Evolutionary conservation across 1,140 invertebrate species (phyloP), one percentile per base, ranked within the genome.

Genomic region (Zaprionus ornatus): DNA sequence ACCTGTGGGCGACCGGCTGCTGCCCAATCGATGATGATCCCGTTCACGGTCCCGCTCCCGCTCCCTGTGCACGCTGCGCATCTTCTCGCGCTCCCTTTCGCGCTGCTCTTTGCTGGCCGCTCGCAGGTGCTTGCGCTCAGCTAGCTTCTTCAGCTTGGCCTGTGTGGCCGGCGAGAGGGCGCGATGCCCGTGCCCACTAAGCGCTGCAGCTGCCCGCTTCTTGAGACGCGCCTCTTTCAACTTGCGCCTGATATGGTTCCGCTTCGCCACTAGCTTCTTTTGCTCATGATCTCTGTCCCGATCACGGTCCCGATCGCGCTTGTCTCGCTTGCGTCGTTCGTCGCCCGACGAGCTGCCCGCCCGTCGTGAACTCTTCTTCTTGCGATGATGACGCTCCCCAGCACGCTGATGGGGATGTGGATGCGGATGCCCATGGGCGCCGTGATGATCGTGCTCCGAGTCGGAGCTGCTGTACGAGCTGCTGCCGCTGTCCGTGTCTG

Each of bases 201-300:
- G 19, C 1, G 83, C 87, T 19, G 83, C 87, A 1, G 90, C 90
- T 0, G 91, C 90, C 0, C 88, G 76, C 54, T 92, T 92, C 60
- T 92, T 92, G 2, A 92, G 76, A 0, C 91, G 81, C 0, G 91
- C 91, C 64, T 92, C 91, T 48, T 92, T 92, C 0, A 92, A 42
- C 42, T 92, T 92, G 1, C 91, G 87, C 66, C 92, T 92, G 2
- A 92, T 68, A 40, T 92, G 91, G 77, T 90, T 91, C 4, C 90
- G 78, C 50, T 92, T 92, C 12, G 91, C 91, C 42, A 92, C 91
- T 54, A 92, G 56, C 29, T 92, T 92, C 62, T 91, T 92, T 25
- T 92, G 91, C 4, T 84, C 90, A 64, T 91, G 90, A 32, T 92
- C 73, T 2, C 73, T 37, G n/a, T 75, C 90, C 3, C 91, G 75